Evolutionary conservation across 1,140 invertebrate species (phyloP), one percentile per base, ranked within the genome.

Genomic region (Papilio helenus): DNA sequence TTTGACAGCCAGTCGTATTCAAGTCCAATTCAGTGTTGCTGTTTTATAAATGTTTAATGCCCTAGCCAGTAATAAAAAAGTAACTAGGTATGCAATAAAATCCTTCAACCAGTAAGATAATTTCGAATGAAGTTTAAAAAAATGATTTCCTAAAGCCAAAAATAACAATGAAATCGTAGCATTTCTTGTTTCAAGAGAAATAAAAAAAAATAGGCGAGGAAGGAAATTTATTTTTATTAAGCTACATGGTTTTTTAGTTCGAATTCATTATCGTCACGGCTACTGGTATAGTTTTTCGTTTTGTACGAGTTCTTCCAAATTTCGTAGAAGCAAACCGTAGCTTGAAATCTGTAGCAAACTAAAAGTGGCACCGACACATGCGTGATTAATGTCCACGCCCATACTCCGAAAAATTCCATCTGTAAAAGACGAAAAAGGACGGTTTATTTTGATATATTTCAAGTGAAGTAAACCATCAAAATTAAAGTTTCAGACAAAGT

Each of bases 261-360:
- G 79, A 93, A 82, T 78, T 92, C 89, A 76, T 92, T 87, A 49
- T 80, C n/a, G 42, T 83, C 79, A 39, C 80, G 71, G n/a, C 85
- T 80, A 23, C 79, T 81, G 0, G 61, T 44, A 68, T 91, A 79
- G 80, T 90, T 92, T 79, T 86, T 90, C 79, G 83, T 89, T 82
- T 96, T 96, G 84, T 95, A 96, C 14, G 95, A 95, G 80, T 95
- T 95, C 82, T 96, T 96, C 97, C 97, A 98, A 80, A 98, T 97
- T 92, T 98, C 97, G 83, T 97, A 97, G 8, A 98, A 95, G 87
- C 97, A 98, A 20, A 98, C 97, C 2, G 97, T 97, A 0, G 97
- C 97, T 91, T 98, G 97, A 92, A 97, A 97, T 76, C 97, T 95
- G 90, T 97, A 97, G 90, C 97, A 97, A 44, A 97, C 97, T 18